Conservation (phyloP, 2,797 vertebrate genomes). For the Champsocephalus gunnari region DNA sequence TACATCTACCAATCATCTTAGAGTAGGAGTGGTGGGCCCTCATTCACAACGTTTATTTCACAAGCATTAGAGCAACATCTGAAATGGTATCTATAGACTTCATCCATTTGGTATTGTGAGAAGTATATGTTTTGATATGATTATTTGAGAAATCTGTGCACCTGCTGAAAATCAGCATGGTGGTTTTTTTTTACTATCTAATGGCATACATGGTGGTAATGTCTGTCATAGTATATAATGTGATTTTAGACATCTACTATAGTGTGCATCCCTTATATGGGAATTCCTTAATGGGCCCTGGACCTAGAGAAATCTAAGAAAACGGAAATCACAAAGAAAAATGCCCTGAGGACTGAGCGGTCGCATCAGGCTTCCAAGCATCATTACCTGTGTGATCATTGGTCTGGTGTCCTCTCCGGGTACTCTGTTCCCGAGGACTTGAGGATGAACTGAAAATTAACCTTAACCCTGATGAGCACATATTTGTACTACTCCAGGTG, state of each 20-base stretch:
- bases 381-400: constrained; percentile 59
- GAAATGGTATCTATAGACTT: constrained; percentile 46
- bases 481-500: constrained; percentile 85
- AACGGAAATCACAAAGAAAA: constrained; percentile 43
- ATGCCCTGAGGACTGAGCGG: constrained; percentile 45
- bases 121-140: constrained; percentile 44
- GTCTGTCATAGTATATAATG: constrained; percentile 57
- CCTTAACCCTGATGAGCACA: constrained; percentile 84
- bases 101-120: constrained; percentile 52
- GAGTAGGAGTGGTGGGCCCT: constrained; percentile 50
- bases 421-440: constrained; percentile 74
- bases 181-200: constrained; percentile 46
- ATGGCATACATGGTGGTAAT: constrained; percentile 48
- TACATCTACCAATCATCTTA: constrained; percentile 40
- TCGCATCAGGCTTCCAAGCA: constrained; percentile 55
- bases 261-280: constrained; percentile 57
- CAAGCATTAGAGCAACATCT: constrained; percentile 14
- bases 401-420: constrained; percentile 60
- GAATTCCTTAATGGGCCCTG: constrained; percentile 60
- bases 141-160: constrained; percentile 39
- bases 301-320: constrained; percentile 53
- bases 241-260: constrained; percentile 57
- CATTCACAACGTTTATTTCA: constrained; percentile 51
- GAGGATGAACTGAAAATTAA: constrained; percentile 68
- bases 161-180: constrained; percentile 53